phyloP scores from a whole-genome alignment of 1,140 invertebrate genomes.

The Drosophila obscura region DNA sequence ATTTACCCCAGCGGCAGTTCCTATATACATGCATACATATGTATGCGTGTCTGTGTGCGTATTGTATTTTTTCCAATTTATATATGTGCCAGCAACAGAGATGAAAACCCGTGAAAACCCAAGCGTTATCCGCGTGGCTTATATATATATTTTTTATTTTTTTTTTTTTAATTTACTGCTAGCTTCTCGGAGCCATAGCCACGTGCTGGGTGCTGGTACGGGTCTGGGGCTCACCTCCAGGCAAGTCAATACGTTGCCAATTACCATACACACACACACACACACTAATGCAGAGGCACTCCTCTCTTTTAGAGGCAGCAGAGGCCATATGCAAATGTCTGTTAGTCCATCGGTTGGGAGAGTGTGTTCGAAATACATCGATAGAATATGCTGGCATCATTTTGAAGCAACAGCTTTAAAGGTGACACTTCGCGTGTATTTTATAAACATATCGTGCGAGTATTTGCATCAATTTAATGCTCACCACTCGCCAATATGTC shows the following conservation, averaged over 20 bases:
- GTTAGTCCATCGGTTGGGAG: slow-evolving; percentile 1
- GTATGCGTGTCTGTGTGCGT: background rate
- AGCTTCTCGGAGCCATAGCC: background rate
- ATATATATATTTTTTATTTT: slow-evolving; percentile 18
- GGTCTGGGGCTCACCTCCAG: slow-evolving; percentile 7
- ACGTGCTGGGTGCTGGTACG: too few species aligned
- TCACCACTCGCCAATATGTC: too few species aligned
- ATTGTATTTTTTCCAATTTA: slow-evolving; percentile 14
- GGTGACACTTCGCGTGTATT: too few species aligned
- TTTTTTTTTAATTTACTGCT: slow-evolving; percentile 50
- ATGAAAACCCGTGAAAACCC: slow-evolving; percentile 25
- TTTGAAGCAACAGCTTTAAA: too few species aligned
- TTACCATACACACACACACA: slow-evolving; percentile 43
- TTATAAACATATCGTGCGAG: too few species aligned
- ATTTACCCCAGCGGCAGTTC: slow-evolving; percentile 20
- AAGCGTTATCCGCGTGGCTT: slow-evolving; percentile 15
- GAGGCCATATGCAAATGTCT: slow-evolving; percentile 46
- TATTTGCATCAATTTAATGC: too few species aligned
- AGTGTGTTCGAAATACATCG: slow-evolving; percentile 14
- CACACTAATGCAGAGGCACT: background rate
- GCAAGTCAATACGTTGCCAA: slow-evolving; percentile 62
- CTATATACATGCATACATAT: background rate
- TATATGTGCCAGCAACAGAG: slow-evolving; percentile 2
- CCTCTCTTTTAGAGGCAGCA: slow-evolving; percentile 1
- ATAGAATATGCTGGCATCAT: slow-evolving; percentile 16